phyloP scores from a whole-genome alignment of 2,113 vertebrate genomes.

The Columba livia region DNA sequence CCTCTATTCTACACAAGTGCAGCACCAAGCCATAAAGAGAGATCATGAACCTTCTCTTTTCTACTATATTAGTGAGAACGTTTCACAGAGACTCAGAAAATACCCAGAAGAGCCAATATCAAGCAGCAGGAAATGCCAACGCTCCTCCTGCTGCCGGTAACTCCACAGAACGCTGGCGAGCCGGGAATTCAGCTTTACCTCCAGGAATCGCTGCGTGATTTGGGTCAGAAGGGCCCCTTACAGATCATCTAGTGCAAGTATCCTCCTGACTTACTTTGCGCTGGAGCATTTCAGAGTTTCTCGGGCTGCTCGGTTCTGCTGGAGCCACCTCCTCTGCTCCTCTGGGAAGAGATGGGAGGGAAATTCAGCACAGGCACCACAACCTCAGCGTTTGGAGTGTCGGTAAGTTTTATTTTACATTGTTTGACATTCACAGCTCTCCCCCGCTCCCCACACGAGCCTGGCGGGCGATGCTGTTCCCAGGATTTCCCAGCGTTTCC shows the following conservation, averaged over 20 bases:
- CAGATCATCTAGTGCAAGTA: neutral
- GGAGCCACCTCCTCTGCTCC: conserved; percentile 26
- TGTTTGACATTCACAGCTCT: too few species aligned
- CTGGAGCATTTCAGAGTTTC: conserved; percentile 38
- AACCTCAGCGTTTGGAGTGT: rapidly evolving
- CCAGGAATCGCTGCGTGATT: neutral
- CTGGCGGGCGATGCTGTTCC: neutral
- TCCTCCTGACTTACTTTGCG: conserved; percentile 62
- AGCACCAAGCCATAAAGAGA: neutral
- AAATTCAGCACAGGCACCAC: neutral
- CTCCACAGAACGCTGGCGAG: neutral
- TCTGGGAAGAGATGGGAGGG: conserved; percentile 25
- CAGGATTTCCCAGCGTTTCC: neutral
- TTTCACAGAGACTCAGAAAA: neutral
- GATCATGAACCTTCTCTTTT: neutral
- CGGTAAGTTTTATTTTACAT: rapidly evolving
- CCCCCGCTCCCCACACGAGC: rapidly evolving
- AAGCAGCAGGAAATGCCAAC: neutral
- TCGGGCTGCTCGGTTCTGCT: conserved; percentile 41
- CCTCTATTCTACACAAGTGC: neutral
- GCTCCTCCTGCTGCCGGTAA: neutral
- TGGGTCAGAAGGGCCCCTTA: neutral
- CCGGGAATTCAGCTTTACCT: neutral
- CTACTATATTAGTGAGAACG: neutral
- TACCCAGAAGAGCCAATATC: neutral